phyloP scores from a whole-genome alignment of 2,797 vertebrate species.

The Columba guinea region DNA sequence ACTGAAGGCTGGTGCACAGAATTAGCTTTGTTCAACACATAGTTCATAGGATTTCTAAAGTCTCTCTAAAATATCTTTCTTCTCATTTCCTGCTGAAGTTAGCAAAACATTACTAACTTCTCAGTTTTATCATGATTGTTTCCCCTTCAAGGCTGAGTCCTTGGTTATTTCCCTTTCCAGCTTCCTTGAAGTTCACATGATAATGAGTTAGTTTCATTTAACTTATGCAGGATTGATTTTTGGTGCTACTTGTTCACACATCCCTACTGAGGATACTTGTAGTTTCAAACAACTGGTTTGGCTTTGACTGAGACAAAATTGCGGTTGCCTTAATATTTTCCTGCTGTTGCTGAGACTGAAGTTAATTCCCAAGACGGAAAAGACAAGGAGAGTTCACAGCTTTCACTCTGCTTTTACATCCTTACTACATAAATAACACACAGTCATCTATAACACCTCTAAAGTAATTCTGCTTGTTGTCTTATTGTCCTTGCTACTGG shows the following conservation, averaged over 20 bases:
- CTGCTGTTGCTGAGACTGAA: neutral
- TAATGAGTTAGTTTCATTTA: neutral
- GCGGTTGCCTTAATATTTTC: neutral
- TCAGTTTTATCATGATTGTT: neutral
- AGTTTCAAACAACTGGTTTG: neutral
- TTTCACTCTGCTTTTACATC: neutral
- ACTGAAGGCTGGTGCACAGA: neutral
- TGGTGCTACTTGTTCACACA: neutral
- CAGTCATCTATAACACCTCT: neutral
- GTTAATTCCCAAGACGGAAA: neutral
- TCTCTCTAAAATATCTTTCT: neutral
- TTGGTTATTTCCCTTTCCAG: neutral
- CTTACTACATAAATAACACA: neutral
- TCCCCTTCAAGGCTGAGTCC: neutral
- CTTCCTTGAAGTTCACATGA: neutral
- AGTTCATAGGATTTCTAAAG: neutral
- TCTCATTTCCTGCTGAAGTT: neutral
- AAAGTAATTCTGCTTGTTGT: neutral
- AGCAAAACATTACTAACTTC: rapidly evolving
- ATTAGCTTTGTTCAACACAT: neutral
- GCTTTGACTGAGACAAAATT: neutral
- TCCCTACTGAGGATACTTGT: neutral
- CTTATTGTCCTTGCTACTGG: neutral
- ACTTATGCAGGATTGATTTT: neutral
- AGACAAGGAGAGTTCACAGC: neutral